Conservation (phyloP, 2,797 vertebrate genomes). For the Merluccius polli region DNA sequence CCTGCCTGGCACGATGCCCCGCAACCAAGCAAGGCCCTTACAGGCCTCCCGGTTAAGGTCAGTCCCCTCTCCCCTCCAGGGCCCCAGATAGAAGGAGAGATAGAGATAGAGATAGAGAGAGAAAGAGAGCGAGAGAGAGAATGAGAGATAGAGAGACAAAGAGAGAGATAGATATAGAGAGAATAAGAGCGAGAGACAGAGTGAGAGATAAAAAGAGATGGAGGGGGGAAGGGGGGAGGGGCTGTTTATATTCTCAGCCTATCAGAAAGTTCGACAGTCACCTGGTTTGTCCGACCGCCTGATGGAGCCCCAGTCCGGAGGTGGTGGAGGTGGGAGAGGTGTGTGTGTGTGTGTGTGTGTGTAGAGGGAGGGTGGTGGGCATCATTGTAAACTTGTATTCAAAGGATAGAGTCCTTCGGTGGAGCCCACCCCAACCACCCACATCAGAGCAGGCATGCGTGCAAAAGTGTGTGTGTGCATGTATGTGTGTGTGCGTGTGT, state of each 20-base stretch:
- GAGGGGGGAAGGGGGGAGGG: background rate
- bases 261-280: background rate
- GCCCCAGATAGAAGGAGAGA: background rate
- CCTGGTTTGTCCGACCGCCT: background rate
- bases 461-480: slow-evolving; percentile 5
- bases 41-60: background rate
- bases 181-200: background rate
- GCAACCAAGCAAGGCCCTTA: slow-evolving; percentile 17
- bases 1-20: too few species aligned
- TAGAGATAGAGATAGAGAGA: too few species aligned
- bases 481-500: slow-evolving; percentile 19
- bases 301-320: background rate
- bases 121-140: background rate
- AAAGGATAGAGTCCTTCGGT: slow-evolving; percentile 41
- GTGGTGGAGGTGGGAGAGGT: background rate
- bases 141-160: background rate
- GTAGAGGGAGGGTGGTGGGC: slow-evolving; percentile 21
- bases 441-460: slow-evolving; percentile 1
- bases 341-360: background rate
- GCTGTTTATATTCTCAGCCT: background rate
- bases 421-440: slow-evolving; percentile 29
- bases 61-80: background rate
- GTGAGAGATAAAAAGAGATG: background rate
- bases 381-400: slow-evolving; percentile 68
- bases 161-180: background rate